Base-by-base conservation (phyloP, 1,140 invertebrate genomes). In the Eupeodes corollae region DNA sequence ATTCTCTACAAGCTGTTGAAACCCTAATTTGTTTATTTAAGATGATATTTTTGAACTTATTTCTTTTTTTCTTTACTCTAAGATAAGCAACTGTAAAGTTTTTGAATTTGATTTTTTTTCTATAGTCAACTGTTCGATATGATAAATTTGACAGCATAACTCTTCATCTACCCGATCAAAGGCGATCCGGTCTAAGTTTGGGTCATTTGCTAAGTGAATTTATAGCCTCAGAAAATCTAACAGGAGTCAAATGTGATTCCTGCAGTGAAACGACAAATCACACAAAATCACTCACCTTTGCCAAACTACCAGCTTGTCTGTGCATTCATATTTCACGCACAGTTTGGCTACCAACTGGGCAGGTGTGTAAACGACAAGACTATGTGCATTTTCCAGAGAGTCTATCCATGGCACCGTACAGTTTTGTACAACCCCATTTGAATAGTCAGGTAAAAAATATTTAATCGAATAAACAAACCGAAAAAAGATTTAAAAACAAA, bases 91-190 rank as follows among this genome's bases (percentile, higher is more conserved):
- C n/a, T n/a, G n/a, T n/a, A n/a, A n/a, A n/a, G n/a, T n/a, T n/a
- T n/a, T n/a, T 26, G 21, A 5, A 3, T 42, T 3, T 32, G 5
- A 21, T 15, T n/a, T 34, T 45, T 61, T 63, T 60, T 53, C 71
- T 74, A 44, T 68, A 87, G 79, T 85, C 85, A 55, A 79, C 86
- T 0, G 80, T 93, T 11, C 80, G 82, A 14, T 91, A 91, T 63
- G 90, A 94, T 62, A 88, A 88, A 60, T 89, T 92, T 59, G 88
- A 93, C 65, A 89, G 84, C 58, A 73, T 95, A 15, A 89, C 88
- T 0, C 67, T 95, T 16, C 76, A 76, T 42, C 62, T 90, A 37
- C 86, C 86, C 21, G 66, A 74, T n/a, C 64, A 68, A 16, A 71
- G 70, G 34, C 54, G 60, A 0, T 52, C 55, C 1, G 61, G 63